Percentiles rank a stretch among this genome's conserved stretches.
Evolutionary conservation across 2,113 vertebrate species (phyloP).

Genomic region (Panurus biarmicus): DNA sequence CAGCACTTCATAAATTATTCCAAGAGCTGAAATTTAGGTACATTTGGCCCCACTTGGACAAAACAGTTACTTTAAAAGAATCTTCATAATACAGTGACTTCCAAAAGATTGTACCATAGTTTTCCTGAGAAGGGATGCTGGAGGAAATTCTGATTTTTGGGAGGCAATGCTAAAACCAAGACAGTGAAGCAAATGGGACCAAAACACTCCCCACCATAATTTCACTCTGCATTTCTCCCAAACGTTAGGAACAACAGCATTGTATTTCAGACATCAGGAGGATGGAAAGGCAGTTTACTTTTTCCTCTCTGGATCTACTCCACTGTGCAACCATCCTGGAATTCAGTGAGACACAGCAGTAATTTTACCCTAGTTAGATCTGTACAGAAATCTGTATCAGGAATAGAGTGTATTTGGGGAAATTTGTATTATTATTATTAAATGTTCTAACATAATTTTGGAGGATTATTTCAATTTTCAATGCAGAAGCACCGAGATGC

Average conservation of each 20-base stretch:
- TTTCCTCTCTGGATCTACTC: not conserved
- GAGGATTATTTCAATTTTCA: not conserved
- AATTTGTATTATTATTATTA: not conserved
- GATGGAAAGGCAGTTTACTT: not conserved
- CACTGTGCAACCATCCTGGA: not conserved
- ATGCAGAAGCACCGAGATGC: not conserved
- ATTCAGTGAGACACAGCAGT: not conserved
- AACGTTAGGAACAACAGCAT: not conserved
- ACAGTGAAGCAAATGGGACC: not conserved
- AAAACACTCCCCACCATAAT: not conserved
- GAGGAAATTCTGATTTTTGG: not conserved
- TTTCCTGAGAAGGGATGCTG: not conserved
- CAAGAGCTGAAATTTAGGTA: conserved; percentile 44
- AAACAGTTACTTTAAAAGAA: not conserved
- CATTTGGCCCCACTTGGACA: conserved; percentile 29
- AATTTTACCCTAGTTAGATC: not conserved
- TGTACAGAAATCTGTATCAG: not conserved
- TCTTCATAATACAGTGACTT: not conserved
- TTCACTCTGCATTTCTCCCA: not conserved
- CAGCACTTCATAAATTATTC: conserved; percentile 73
- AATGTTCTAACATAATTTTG: not conserved
- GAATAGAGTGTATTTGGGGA: not conserved
- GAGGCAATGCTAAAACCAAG: not conserved
- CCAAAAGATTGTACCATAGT: not conserved
- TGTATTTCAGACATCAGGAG: not conserved